These are phyloP conservation scores for Siderastrea siderea DNA, from an alignment of 92 coral and sea anemone genomes.

Conservation along the genomic window DNA sequence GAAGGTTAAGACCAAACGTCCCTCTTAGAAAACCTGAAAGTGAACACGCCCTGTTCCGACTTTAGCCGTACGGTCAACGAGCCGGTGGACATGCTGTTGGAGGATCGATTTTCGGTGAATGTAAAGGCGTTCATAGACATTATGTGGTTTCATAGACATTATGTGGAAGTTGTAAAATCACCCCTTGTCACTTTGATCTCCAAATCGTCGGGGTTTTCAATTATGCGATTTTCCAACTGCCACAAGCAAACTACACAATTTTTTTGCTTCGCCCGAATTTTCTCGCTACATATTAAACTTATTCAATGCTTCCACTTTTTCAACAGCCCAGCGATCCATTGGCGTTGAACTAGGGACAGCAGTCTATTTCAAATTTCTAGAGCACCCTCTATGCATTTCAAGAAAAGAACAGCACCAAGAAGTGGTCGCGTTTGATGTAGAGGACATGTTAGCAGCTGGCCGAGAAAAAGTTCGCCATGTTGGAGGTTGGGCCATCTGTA, in stretches of 20 bases:
- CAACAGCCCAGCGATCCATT: not conserved
- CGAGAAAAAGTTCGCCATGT: conserved; percentile 17
- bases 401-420: not conserved
- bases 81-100: not conserved
- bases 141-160: conserved; percentile 7
- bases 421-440: not conserved
- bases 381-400: not conserved
- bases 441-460: not conserved
- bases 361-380: not conserved
- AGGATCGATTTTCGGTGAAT: not conserved
- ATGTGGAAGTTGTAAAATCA: no score
- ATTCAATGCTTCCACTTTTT: not conserved
- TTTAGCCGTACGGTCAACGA: conserved; percentile 1
- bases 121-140: not conserved
- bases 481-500: conserved; percentile 26
- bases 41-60: not conserved
- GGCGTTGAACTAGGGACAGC: not conserved
- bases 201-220: no score
- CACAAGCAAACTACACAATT: not conserved
- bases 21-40: not conserved
- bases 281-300: not conserved
- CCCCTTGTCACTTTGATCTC: no score
- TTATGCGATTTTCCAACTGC: not conserved
- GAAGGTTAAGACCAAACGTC: not conserved
- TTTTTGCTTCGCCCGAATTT: not conserved